Evolutionary conservation across 1,140 invertebrate species (phyloP).

Genomic region (Macrocentrus cingulum): DNA sequence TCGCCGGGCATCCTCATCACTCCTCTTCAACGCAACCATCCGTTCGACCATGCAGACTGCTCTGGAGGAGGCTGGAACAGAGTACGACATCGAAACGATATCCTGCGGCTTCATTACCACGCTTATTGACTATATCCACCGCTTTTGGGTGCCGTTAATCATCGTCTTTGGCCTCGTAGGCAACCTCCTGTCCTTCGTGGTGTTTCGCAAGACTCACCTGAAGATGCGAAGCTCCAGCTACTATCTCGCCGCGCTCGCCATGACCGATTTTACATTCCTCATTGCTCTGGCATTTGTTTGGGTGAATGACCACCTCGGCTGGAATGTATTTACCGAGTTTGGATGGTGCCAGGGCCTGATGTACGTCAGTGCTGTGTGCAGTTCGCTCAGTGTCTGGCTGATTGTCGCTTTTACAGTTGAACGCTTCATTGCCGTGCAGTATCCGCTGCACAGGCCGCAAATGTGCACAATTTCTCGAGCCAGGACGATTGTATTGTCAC

Average conservation of each 20-base stretch:
- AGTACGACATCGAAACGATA: conserved; percentile 36
- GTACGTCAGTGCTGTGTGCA: conserved; percentile 63
- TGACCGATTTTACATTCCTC: conserved; percentile 62
- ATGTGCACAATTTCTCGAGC: conserved; percentile 67
- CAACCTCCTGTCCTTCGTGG: conserved; percentile 62
- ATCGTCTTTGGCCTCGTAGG: conserved; percentile 62
- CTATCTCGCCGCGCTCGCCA: conserved; percentile 63
- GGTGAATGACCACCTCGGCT: conserved; percentile 58
- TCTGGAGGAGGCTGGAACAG: too few species aligned
- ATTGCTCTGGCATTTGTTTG: conserved; percentile 59
- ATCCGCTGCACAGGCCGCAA: conserved; percentile 64
- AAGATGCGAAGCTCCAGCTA: conserved; percentile 63
- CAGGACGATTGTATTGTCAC: conserved; percentile 57
- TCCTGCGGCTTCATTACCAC: conserved; percentile 44
- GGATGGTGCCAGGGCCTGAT: conserved; percentile 64
- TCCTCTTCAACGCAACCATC: too few species aligned
- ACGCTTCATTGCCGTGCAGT: conserved; percentile 67
- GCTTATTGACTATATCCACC: conserved; percentile 57
- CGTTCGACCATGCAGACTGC: too few species aligned
- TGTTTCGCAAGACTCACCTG: conserved; percentile 63
- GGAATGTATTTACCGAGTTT: conserved; percentile 58
- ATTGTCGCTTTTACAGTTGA: conserved; percentile 70
- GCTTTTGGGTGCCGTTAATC: conserved; percentile 61
- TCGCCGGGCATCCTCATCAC: too few species aligned
- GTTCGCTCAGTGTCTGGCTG: conserved; percentile 65